These are phyloP conservation scores for Ophiodon elongatus DNA, from an alignment of 2,113 vertebrate species.

Conservation along the genomic window DNA sequence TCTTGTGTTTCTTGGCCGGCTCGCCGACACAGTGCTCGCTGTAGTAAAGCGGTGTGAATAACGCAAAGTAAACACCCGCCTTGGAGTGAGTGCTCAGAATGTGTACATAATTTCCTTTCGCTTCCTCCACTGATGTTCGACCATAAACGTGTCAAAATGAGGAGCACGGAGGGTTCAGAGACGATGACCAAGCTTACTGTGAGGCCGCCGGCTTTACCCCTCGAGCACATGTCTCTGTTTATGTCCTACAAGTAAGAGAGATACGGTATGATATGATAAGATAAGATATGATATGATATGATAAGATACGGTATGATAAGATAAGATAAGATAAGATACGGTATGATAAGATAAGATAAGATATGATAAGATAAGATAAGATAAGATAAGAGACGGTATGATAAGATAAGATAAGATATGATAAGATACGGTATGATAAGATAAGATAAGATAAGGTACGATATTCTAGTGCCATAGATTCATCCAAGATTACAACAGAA, in stretches of 20 bases:
- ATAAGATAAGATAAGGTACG: too few relatives aligned
- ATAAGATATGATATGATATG: background rate
- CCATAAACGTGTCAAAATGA: slow-evolving; percentile 4
- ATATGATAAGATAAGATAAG: too few relatives aligned
- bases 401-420: background rate
- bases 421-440: background rate
- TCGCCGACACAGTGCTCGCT: background rate
- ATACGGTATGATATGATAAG: background rate
- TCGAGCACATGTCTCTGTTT: slow-evolving; percentile 14
- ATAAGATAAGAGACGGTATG: background rate
- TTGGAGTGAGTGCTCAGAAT: background rate
- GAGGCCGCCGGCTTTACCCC: background rate
- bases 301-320: too few relatives aligned
- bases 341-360: background rate
- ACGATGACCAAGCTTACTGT: slow-evolving; percentile 22
- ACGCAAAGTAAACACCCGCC: slow-evolving; percentile 1
- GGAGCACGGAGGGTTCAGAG: background rate
- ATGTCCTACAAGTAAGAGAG: background rate
- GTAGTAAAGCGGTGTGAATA: background rate
- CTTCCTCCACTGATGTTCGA: slow-evolving; percentile 5
- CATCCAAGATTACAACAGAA: background rate
- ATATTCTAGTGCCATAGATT: background rate
- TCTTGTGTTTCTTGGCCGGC: slow-evolving; percentile 14
- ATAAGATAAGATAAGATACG: background rate
- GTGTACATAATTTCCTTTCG: background rate